Base-by-base conservation (phyloP, 2,888 invertebrate species). In the Hedychridium roseum region DNA sequence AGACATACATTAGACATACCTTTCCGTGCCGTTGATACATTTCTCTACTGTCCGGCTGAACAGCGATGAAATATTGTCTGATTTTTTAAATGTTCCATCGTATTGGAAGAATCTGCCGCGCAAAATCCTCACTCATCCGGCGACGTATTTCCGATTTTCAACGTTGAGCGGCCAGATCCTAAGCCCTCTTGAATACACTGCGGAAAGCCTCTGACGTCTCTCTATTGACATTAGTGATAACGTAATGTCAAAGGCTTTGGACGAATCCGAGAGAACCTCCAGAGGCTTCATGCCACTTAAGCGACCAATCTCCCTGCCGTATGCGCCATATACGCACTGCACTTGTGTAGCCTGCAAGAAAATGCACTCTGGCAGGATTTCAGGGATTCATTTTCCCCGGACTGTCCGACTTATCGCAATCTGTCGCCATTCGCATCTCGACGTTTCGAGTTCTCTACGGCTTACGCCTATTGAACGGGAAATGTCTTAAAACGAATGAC, bases 351-450 rank as follows among this genome's bases (percentile, higher is more conserved):
- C 41, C 40, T 27, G 45, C 45, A 54, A 49, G 53, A 51, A 53
- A 55, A 55, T 55, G 54, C 47, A 45, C 51, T 55, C 53, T 55
- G 54, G 54, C 54, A 55, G 49, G 49, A 55, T 45, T 55, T 55
- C 54, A 55, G 44, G 49, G 53, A 49, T 43, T 45, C 45, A 11
- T 28, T 28, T n/a, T 11, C 28, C 28, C 11, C 14, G 28, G 2
- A 3, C 14, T 14, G 11, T 3, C 12, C 28, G 28, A 28, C 14
- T 11, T 14, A 28, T 14, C 28, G 28, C 28, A n/a, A n/a, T 28
- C 14, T 11, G 12, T 2, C 12, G 11, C 5, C 14, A 14, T 7
- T 1, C 11, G 9, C 11, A 28, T 5, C 12, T n/a, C n/a, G n/a
- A n/a, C n/a, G n/a, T n/a, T n/a, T n/a, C n/a, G n/a, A n/a, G n/a